These are phyloP conservation scores for Phoebastria nigripes DNA, from an alignment of 2,797 vertebrate genomes.

Conservation along the genomic window DNA sequence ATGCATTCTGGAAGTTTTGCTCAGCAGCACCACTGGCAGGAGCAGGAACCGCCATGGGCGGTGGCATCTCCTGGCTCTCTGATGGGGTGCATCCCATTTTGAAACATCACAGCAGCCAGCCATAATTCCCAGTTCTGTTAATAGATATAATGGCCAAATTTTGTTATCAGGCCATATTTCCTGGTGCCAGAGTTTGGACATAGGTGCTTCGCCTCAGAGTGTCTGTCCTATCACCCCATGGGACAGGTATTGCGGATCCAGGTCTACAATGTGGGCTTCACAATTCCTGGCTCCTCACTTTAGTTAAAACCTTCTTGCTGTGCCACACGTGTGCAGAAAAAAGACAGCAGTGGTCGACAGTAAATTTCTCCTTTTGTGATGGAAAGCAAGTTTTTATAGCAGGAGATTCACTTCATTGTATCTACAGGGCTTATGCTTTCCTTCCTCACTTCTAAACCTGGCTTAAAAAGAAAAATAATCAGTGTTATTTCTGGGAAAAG, in stretches of 20 bases:
- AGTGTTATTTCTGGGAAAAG: background rate
- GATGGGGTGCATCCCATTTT: background rate
- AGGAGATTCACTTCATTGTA: background rate
- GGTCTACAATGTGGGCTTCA: background rate
- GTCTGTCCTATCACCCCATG: background rate
- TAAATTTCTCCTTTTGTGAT: background rate
- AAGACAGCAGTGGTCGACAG: background rate
- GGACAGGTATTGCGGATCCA: background rate
- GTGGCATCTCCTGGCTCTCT: background rate
- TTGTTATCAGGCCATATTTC: background rate
- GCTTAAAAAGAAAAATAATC: background rate
- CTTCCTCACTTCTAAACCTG: background rate
- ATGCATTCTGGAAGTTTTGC: background rate
- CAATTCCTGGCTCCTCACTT: background rate
- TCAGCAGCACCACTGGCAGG: background rate
- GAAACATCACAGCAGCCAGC: background rate
- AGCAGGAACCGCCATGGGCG: accelerated
- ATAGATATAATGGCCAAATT: background rate
- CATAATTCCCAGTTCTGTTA: background rate
- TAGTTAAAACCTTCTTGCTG: background rate
- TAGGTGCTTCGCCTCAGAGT: background rate
- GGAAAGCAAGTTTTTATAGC: background rate
- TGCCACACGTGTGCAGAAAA: background rate
- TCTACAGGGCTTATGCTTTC: background rate
- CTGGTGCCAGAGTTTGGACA: background rate